phyloP scores from a whole-genome alignment of 2,113 vertebrate genomes.

The Mugil cephalus region DNA sequence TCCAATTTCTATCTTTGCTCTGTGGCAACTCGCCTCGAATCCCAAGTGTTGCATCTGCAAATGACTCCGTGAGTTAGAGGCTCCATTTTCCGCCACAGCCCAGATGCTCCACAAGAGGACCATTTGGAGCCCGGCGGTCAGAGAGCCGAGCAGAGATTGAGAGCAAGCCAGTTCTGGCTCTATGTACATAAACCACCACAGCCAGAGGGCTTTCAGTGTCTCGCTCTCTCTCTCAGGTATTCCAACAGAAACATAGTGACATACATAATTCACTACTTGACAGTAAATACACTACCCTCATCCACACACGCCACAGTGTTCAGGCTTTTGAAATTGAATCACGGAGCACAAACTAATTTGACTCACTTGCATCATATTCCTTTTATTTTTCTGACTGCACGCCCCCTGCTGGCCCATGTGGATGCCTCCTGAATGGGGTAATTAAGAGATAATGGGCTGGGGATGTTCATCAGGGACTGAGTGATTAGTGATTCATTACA shows the following conservation, averaged over 20 bases:
- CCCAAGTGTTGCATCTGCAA: constrained; percentile 78
- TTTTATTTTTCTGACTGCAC: constrained; percentile 19
- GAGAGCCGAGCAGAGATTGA: constrained; percentile 72
- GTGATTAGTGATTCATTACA: constrained; percentile 86
- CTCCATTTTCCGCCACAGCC: constrained; percentile 79
- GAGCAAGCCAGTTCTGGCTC: constrained; percentile 71
- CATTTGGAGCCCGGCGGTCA: constrained; percentile 70
- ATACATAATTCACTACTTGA: constrained; percentile 62
- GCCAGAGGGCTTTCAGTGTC: constrained; percentile 61
- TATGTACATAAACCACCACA: constrained; percentile 73
- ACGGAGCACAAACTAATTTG: constrained; percentile 17
- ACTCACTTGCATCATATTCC: constrained; percentile 13
- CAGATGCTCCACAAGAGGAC: constrained; percentile 80
- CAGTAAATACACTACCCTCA: constrained; percentile 52
- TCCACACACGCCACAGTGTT: constrained; percentile 41
- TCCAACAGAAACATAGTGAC: constrained; percentile 55
- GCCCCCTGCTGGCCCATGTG: constrained; percentile 73
- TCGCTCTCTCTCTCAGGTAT: constrained; percentile 56
- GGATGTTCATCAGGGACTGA: constrained; percentile 77
- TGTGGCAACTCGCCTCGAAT: constrained; percentile 75
- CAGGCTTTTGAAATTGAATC: constrained; percentile 23
- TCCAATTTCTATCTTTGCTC: constrained; percentile 81
- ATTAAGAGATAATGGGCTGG: constrained; percentile 83
- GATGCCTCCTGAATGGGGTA: constrained; percentile 70
- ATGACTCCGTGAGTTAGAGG: constrained; percentile 80